Conservation (phyloP, 2,797 vertebrate species). For the Aphelocoma californica region DNA sequence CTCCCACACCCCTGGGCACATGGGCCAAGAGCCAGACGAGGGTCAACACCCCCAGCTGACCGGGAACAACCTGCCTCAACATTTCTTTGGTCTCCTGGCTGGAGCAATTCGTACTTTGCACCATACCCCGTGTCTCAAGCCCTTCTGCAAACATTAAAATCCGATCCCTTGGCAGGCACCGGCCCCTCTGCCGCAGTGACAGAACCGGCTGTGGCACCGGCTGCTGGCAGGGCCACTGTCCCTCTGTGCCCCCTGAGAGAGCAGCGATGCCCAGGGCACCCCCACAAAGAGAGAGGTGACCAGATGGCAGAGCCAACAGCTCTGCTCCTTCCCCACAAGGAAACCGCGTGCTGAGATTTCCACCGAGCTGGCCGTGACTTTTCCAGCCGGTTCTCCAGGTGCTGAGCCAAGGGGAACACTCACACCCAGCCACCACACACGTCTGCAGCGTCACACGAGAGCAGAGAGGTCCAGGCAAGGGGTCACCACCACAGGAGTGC, state of each 20-base stretch:
- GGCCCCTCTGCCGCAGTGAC: rapidly evolving
- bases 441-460: background rate
- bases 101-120: background rate
- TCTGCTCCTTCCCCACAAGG: rapidly evolving
- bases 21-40: rapidly evolving
- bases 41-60: rapidly evolving
- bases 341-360: rapidly evolving
- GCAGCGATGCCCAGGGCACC: background rate
- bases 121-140: background rate
- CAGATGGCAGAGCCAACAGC: background rate
- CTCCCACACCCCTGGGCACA: rapidly evolving
- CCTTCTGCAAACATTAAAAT: background rate
- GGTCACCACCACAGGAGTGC: background rate
- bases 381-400: background rate
- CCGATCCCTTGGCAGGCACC: background rate
- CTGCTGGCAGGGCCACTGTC: background rate
- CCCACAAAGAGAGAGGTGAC: rapidly evolving
- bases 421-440: rapidly evolving
- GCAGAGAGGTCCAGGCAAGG: background rate
- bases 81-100: background rate
- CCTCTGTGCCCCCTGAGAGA: rapidly evolving
- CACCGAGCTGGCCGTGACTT: rapidly evolving
- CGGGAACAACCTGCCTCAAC: background rate
- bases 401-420: background rate
- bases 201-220: rapidly evolving